These are phyloP conservation scores for Aquatica leii DNA, from an alignment of 2,888 invertebrate genomes.

Conservation along the genomic window DNA sequence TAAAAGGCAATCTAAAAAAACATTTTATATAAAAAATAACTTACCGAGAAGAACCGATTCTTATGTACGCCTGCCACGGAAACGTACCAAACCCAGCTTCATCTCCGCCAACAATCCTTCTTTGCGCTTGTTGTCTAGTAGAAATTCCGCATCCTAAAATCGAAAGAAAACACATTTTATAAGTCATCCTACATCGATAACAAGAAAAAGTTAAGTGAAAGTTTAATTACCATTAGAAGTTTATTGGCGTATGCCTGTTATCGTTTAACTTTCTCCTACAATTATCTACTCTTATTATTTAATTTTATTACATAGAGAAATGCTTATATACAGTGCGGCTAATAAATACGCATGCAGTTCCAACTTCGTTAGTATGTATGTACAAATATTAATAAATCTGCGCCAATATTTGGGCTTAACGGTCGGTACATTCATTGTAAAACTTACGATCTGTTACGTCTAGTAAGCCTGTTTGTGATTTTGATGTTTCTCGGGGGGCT, in stretches of 20 bases:
- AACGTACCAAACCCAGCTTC: slow-evolving; percentile 95
- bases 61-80: slow-evolving; percentile 95
- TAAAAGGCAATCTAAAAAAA: too few species aligned
- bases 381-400: too few species aligned
- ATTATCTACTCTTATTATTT: slow-evolving; percentile 1
- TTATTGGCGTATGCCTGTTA: slow-evolving; percentile 27
- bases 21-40: too few species aligned
- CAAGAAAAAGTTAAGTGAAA: slow-evolving; percentile 31
- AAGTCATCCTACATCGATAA: not conserved
- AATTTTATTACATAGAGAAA: not conserved
- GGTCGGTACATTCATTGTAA: too few species aligned
- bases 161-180: not conserved
- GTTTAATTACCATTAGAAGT: slow-evolving; percentile 30
- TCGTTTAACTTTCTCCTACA: slow-evolving; percentile 22
- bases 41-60: slow-evolving; percentile 89
- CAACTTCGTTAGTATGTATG: not conserved
- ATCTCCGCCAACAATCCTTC: slow-evolving; percentile 91
- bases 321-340: not conserved
- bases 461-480: slow-evolving; percentile 68
- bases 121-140: slow-evolving; percentile 84
- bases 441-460: slow-evolving; percentile 50
- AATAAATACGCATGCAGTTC: not conserved
- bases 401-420: slow-evolving; percentile 8
- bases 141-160: slow-evolving; percentile 86
- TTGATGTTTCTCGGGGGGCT: slow-evolving; percentile 64